phyloP scores from a whole-genome alignment of 2,113 vertebrate species.

The Nothoprocta perdicaria region DNA sequence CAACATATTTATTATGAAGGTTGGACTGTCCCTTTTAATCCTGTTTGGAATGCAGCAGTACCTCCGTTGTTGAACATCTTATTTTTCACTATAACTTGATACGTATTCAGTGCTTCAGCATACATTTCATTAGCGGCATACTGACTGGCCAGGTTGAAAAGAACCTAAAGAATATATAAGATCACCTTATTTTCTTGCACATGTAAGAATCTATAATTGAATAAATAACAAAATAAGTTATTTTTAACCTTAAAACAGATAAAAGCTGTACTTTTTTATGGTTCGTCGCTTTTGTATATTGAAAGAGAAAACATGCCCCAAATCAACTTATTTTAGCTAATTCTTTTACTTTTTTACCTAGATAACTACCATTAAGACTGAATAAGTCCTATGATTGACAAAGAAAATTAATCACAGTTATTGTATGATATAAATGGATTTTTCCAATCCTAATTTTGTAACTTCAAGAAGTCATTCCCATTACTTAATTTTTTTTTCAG shows the following conservation, averaged over 20 bases:
- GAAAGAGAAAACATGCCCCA: neutral
- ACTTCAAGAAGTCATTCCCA: neutral
- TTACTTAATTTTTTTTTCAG: neutral
- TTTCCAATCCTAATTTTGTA: neutral
- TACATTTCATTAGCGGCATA: slow-evolving; percentile 96
- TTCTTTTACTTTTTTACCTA: neutral
- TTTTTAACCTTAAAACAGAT: neutral
- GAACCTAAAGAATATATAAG: slow-evolving; percentile 79
- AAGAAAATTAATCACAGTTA: neutral
- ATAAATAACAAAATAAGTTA: no score
- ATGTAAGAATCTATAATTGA: no score
- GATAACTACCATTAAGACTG: neutral
- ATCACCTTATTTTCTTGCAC: no score
- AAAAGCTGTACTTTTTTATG: neutral
- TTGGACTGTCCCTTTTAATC: neutral
- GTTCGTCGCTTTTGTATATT: neutral
- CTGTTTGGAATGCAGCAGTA: slow-evolving; percentile 59
- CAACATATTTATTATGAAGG: neutral
- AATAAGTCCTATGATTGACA: neutral
- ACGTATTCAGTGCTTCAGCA: slow-evolving; percentile 93
- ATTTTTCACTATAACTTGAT: slow-evolving; percentile 96
- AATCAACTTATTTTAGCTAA: neutral
- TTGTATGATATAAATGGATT: neutral
- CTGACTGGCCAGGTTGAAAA: slow-evolving; percentile 95
- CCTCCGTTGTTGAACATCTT: slow-evolving; percentile 96